phyloP scores from a whole-genome alignment of 2,797 vertebrate genomes.

The Enteromius unitaeniatus region DNA sequence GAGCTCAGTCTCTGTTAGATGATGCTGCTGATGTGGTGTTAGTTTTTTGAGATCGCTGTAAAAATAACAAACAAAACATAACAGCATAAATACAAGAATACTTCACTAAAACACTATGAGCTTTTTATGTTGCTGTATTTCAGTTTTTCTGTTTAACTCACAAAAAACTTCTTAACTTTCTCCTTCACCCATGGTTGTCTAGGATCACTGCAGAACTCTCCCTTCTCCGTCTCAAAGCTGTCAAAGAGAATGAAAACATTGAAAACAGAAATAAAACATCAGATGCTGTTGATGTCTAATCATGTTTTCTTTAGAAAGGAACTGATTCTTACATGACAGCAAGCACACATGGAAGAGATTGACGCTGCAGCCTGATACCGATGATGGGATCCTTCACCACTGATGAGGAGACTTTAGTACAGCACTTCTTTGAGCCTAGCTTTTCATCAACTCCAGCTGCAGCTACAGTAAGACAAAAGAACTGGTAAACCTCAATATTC shows the following conservation, averaged over 20 bases:
- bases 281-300: not conserved
- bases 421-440: too few species aligned
- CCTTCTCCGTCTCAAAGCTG: constrained; percentile 55
- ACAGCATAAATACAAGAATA: too few species aligned
- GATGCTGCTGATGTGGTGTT: too few species aligned
- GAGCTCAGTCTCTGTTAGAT: too few species aligned
- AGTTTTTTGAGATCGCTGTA: too few species aligned
- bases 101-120: too few species aligned
- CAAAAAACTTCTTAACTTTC: constrained; percentile 39
- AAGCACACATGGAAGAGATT: constrained; percentile 56
- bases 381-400: constrained; percentile 34
- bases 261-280: not conserved
- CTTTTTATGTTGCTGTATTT: too few species aligned
- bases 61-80: too few species aligned
- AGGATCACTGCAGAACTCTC: constrained; percentile 44
- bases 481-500: not conserved
- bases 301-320: not conserved
- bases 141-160: constrained; percentile 30
- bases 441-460: too few species aligned
- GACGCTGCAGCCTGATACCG: not conserved
- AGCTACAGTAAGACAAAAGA: not conserved
- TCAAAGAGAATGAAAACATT: not conserved
- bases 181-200: constrained; percentile 40
- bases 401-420: not conserved
- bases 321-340: constrained; percentile 72